Evolutionary conservation across 2,888 invertebrate genomes (phyloP).

Genomic region (Scaptomyza reducta): DNA sequence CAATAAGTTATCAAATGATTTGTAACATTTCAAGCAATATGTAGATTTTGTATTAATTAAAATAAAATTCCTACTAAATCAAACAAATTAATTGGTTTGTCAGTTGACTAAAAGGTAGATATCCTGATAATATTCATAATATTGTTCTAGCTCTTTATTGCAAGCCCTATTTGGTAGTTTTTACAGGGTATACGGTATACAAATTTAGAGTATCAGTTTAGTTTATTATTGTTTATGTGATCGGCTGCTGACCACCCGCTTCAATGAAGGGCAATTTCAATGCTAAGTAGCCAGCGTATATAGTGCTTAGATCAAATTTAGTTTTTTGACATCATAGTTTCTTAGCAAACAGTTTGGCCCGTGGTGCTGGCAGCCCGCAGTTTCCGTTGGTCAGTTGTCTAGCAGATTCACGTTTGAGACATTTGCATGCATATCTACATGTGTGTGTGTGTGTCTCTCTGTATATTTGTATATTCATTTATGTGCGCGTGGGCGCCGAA

Average conservation of each 20-base stretch:
- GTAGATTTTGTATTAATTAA: slow-evolving; percentile 43
- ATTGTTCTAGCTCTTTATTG: too few relatives aligned
- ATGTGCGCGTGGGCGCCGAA: slow-evolving; percentile 57
- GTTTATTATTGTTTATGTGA: slow-evolving; percentile 10
- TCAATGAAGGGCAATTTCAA: slow-evolving; percentile 48
- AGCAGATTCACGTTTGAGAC: background rate
- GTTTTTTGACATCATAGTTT: slow-evolving; percentile 64
- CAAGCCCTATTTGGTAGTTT: too few relatives aligned
- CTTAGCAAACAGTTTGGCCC: slow-evolving; percentile 36
- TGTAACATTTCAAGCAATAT: slow-evolving; percentile 51
- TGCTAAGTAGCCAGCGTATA: slow-evolving; percentile 45
- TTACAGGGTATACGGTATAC: background rate
- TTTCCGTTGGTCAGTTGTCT: slow-evolving; percentile 53
- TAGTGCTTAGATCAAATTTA: slow-evolving; percentile 36
- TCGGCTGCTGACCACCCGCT: slow-evolving; percentile 39
- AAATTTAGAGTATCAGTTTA: slow-evolving; percentile 1
- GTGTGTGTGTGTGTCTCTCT: slow-evolving; percentile 23
- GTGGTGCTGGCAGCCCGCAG: slow-evolving; percentile 60
- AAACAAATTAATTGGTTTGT: slow-evolving; percentile 9
- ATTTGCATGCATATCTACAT: slow-evolving; percentile 20
- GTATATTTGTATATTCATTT: slow-evolving; percentile 19
- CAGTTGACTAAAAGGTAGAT: too few relatives aligned
- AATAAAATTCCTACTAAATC: slow-evolving; percentile 49
- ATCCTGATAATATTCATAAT: too few relatives aligned
- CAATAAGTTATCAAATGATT: slow-evolving; percentile 37